Evolutionary conservation across 1,140 invertebrate genomes (phyloP).

Genomic region (Aricia agestis): DNA sequence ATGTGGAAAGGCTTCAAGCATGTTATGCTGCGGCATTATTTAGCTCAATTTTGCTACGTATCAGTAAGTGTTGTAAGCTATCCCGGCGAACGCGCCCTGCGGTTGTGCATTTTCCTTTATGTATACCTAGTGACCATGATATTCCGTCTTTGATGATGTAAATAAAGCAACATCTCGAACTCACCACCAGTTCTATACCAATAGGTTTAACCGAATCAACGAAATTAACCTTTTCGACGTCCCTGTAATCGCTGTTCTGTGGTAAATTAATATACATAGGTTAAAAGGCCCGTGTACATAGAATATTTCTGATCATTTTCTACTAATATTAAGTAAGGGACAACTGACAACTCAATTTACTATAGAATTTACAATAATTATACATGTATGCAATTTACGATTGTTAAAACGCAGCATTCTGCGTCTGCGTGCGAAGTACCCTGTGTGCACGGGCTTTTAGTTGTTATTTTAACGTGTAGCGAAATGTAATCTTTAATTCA

Average conservation of each 20-base stretch:
- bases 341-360: neutral
- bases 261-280: constrained; percentile 35
- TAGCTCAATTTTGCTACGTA: constrained; percentile 50
- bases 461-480: constrained; percentile 18
- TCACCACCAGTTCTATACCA: neutral
- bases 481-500: constrained; percentile 17
- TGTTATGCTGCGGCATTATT: constrained; percentile 21
- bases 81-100: constrained; percentile 27
- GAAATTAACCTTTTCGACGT: constrained; percentile 33
- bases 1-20: neutral
- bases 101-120: constrained; percentile 62
- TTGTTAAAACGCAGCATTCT: neutral
- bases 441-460: constrained; percentile 13
- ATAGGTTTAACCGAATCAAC: constrained; percentile 8
- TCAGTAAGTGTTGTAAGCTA: constrained; percentile 29
- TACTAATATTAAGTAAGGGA: neutral
- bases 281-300: neutral
- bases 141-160: constrained; percentile 49
- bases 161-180: neutral
- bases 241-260: constrained; percentile 49
- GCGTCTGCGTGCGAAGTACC: neutral
- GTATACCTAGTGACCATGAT: constrained; percentile 39
- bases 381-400: neutral
- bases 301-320: neutral
- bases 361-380: neutral